Conservation (phyloP, 1,140 invertebrate genomes). For the Trichoplusia ni region DNA sequence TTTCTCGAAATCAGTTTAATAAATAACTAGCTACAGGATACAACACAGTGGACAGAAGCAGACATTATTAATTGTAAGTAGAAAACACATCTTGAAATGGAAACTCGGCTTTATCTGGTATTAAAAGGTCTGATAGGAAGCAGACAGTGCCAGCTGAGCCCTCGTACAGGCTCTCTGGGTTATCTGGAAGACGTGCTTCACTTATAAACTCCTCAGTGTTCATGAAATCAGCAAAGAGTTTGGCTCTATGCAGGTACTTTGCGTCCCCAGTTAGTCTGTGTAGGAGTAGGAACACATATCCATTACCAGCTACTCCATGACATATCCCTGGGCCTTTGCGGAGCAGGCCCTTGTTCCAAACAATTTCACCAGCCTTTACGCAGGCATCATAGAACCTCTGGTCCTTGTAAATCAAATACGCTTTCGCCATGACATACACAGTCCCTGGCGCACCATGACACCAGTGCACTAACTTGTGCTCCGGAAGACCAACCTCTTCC, state of each 20-base stretch:
- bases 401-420: conserved; percentile 89
- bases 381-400: conserved; percentile 88
- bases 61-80: conserved; percentile 41
- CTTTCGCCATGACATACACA: conserved; percentile 91
- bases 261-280: conserved; percentile 88
- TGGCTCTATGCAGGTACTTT: conserved; percentile 88
- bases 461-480: conserved; percentile 91
- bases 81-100: conserved; percentile 92
- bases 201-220: conserved; percentile 85
- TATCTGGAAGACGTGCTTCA: conserved; percentile 89
- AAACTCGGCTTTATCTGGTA: conserved; percentile 89
- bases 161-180: conserved; percentile 92
- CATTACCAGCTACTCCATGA: conserved; percentile 93
- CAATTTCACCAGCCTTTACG: conserved; percentile 86
- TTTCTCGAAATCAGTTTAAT: conserved; percentile 19
- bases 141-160: conserved; percentile 93
- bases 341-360: conserved; percentile 91
- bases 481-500: conserved; percentile 84
- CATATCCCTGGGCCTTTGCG: conserved; percentile 92
- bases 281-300: conserved; percentile 91
- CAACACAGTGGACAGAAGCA: not conserved
- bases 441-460: conserved; percentile 93
- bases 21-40: conserved; percentile 13
- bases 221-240: conserved; percentile 90
- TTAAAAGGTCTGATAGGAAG: conserved; percentile 89